Evolutionary conservation across 2,113 vertebrate genomes (phyloP).

Genomic region (Bathybates hornii): DNA sequence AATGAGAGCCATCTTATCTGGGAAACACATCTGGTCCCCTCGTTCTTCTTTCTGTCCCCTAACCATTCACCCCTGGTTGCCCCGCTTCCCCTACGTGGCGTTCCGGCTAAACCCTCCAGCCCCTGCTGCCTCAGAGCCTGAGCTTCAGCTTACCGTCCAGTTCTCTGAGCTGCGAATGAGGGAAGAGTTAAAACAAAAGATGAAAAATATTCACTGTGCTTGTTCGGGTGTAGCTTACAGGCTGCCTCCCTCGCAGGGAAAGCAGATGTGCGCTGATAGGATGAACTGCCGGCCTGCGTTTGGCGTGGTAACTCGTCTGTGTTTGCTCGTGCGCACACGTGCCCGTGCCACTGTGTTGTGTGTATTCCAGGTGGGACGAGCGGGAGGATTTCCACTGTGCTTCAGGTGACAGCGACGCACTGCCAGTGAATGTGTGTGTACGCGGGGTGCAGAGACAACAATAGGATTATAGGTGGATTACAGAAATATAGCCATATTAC

Average conservation of each 20-base stretch:
- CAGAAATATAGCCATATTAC: conserved; percentile 58
- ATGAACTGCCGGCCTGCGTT: conserved; percentile 10
- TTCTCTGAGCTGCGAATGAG: conserved; percentile 30
- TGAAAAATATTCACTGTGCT: conserved; percentile 9
- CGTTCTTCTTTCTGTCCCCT: conserved; percentile 12
- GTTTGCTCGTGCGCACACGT: neutral
- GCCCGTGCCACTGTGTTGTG: neutral
- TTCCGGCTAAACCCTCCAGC: neutral
- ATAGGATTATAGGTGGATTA: conserved; percentile 71
- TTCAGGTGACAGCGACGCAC: conserved; percentile 49
- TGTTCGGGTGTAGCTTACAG: conserved; percentile 40
- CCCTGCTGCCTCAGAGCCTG: neutral
- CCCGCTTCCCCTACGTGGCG: neutral
- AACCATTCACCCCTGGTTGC: conserved; percentile 2
- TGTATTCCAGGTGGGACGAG: conserved; percentile 45
- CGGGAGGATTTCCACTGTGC: conserved; percentile 38
- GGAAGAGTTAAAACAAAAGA: conserved; percentile 51
- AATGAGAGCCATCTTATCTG: conserved; percentile 48
- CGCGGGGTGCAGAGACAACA: conserved; percentile 38
- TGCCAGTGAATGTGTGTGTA: conserved; percentile 6
- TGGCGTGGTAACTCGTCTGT: neutral
- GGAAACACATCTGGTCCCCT: conserved; percentile 54
- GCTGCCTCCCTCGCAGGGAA: conserved; percentile 23
- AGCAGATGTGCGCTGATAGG: conserved; percentile 44
- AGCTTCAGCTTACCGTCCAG: conserved; percentile 9